Base-by-base conservation (phyloP, 2,113 vertebrate genomes). In the Motacilla alba region DNA sequence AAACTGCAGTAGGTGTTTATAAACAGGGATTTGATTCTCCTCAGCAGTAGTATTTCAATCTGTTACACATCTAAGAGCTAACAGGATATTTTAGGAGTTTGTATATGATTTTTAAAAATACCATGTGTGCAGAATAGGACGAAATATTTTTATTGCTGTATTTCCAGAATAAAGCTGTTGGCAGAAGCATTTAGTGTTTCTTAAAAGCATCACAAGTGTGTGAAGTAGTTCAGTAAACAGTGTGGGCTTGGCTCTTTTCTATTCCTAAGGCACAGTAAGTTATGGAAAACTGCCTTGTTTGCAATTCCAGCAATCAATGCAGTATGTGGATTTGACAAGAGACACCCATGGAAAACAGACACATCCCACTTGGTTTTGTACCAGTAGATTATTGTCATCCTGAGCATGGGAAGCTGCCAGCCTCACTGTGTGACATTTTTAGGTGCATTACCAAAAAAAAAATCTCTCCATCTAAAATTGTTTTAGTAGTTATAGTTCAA, bases 11-110 rank as follows among this genome's bases (percentile, higher is more conserved):
- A 28, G 86, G 46, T 13, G 27, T 95, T 94, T 92, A 49, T 67
- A 89, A 93, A 88, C 72, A 95, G 15, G 73, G 41, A 37, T 82
- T 96, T 87, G 80, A 93, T 95, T 94, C 78, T 89, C 79, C 87
- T 73, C 41, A 49, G 91, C 90, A 52, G 30, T 68, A 60, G 92
- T 90, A 95, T 83, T 86, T 83, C 67, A 96, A 19, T 60, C 41
- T 93, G 7, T 82, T 94, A 89, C 60, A n/a, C 94, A 97, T 92
- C 77, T 94, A 91, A 94, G 96, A 76, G 85, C 63, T 92, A 52
- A 81, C 74, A 96, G 90, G 83, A 18, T 96, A 81, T 95, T 96
- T 96, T 88, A 95, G 96, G 94, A 28, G 67, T 80, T 92, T 97
- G 89, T 94, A 55, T 97, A 89, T 76, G 46, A 44, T 63, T 93